These are phyloP conservation scores for Notarius quadriscutis DNA, from an alignment of 2,113 vertebrate genomes.

Conservation along the genomic window DNA sequence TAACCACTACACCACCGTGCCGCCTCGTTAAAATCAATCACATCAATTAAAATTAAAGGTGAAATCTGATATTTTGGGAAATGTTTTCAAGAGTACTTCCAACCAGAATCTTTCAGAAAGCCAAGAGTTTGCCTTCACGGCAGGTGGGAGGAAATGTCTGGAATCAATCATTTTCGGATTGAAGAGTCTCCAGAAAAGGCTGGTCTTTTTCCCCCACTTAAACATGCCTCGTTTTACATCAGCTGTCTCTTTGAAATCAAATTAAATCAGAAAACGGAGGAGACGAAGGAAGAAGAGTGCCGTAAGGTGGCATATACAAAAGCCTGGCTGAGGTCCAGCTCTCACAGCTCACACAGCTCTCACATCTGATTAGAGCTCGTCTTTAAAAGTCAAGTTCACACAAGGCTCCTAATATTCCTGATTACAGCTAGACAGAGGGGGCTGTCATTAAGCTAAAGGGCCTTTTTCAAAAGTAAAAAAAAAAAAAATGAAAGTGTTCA, in stretches of 20 bases:
- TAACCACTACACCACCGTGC: too few species aligned
- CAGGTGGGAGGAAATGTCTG: conserved; percentile 23
- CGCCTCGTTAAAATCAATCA: neutral
- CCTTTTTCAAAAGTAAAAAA: conserved; percentile 26
- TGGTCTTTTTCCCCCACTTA: conserved; percentile 38
- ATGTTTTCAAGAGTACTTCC: conserved; percentile 1
- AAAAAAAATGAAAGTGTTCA: neutral
- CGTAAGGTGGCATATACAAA: conserved; percentile 1
- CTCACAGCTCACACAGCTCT: neutral
- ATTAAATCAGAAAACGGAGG: conserved; percentile 28
- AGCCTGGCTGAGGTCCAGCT: conserved; percentile 34
- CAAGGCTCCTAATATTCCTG: conserved; percentile 51
- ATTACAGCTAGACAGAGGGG: conserved; percentile 42
- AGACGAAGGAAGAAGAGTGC: conserved; percentile 20
- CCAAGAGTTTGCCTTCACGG: neutral
- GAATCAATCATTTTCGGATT: conserved; percentile 44
- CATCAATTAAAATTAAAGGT: neutral
- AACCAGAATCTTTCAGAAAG: neutral
- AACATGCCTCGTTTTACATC: conserved; percentile 42
- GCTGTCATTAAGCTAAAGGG: conserved; percentile 31
- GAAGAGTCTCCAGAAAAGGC: conserved; percentile 36
- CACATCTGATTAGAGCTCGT: conserved; percentile 38
- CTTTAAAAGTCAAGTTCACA: conserved; percentile 45
- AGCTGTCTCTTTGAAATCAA: conserved; percentile 35
- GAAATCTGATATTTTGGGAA: neutral